These are phyloP conservation scores for Samia ricini DNA, from an alignment of 1,140 invertebrate species.

Conservation along the genomic window DNA sequence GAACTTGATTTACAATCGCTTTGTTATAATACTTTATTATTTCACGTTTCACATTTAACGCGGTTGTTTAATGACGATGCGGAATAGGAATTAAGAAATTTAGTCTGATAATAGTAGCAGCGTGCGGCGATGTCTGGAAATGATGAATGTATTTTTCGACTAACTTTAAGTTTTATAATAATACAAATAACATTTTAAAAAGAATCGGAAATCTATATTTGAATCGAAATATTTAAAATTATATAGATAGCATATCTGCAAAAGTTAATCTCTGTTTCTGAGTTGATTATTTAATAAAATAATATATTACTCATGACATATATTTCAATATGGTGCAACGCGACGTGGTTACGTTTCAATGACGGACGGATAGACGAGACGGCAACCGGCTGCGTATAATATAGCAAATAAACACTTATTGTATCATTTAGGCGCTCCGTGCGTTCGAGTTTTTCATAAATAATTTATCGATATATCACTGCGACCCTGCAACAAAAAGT, in stretches of 20 bases:
- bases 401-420: conserved; percentile 11
- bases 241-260: too few relatives aligned
- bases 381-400: conserved; percentile 15
- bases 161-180: background rate
- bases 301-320: too few relatives aligned
- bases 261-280: too few relatives aligned
- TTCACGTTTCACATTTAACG: conserved; percentile 5
- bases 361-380: conserved; percentile 20
- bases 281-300: too few relatives aligned
- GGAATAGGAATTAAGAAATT: background rate
- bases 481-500: background rate
- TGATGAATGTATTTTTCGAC: background rate
- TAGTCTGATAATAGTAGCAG: background rate
- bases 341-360: background rate
- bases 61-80: background rate
- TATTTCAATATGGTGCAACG: conserved; percentile 14
- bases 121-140: background rate
- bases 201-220: too few relatives aligned
- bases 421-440: background rate
- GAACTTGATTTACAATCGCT: conserved; percentile 28
- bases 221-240: too few relatives aligned
- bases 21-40: conserved; percentile 26
- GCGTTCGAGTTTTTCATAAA: background rate
- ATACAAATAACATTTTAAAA: too few relatives aligned
- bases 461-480: background rate